Evolutionary conservation across 2,113 vertebrate species (phyloP).

Genomic region (Herpetotheres cachinnans): DNA sequence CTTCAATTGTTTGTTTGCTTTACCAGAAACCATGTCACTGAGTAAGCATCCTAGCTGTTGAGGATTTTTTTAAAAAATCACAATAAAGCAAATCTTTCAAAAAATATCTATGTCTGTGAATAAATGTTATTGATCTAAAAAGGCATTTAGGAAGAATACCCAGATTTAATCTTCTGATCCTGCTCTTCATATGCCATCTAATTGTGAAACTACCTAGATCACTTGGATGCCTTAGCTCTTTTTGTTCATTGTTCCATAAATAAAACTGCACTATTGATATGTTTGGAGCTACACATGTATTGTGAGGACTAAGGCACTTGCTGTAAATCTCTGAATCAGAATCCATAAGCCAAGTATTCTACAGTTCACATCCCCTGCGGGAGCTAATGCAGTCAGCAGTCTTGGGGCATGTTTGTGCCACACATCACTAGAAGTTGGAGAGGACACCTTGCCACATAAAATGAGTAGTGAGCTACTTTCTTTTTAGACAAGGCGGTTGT

Average conservation of each 20-base stretch:
- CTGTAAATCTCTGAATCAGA: not conserved
- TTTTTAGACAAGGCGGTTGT: not conserved
- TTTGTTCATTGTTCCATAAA: not conserved
- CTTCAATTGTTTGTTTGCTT: not conserved
- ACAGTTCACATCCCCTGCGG: not conserved
- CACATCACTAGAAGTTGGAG: not conserved
- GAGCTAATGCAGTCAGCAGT: not conserved
- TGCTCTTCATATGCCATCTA: not conserved
- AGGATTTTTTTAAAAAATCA: not conserved
- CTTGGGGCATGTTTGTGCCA: not conserved
- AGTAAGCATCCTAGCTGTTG: not conserved
- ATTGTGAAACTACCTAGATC: not conserved
- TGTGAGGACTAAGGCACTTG: not conserved
- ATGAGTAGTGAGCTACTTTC: not conserved
- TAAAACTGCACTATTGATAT: not conserved
- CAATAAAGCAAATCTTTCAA: accelerated
- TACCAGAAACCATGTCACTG: not conserved
- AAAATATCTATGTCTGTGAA: not conserved
- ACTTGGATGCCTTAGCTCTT: not conserved
- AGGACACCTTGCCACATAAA: not conserved
- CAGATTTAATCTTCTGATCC: not conserved
- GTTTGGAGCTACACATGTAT: not conserved
- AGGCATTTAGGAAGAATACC: not conserved
- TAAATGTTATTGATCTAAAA: not conserved
- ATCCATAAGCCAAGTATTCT: not conserved